These are phyloP conservation scores for Platichthys flesus DNA, from an alignment of 2,113 vertebrate genomes.

Conservation along the genomic window DNA sequence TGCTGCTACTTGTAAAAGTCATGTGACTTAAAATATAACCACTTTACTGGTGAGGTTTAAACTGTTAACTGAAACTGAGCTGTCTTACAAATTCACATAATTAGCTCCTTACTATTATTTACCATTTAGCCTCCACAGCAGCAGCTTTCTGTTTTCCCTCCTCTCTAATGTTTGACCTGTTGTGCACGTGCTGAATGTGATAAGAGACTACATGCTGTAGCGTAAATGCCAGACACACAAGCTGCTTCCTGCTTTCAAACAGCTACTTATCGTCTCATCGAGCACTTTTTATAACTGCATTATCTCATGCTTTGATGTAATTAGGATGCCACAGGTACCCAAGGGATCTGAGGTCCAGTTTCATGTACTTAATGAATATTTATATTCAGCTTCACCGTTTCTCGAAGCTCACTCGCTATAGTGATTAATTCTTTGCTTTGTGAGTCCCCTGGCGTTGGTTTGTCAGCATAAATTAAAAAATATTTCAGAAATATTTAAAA, in stretches of 20 bases:
- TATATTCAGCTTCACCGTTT: slow-evolving; percentile 45
- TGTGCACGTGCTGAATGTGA: slow-evolving; percentile 11
- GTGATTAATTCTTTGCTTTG: slow-evolving; percentile 40
- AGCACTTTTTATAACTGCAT: slow-evolving; percentile 38
- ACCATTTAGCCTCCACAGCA: slow-evolving; percentile 2
- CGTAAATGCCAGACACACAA: slow-evolving; percentile 13
- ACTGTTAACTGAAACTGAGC: background rate
- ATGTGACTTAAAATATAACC: too few relatives aligned
- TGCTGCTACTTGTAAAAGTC: too few relatives aligned
- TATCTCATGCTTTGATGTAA: slow-evolving; percentile 57
- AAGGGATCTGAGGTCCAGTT: slow-evolving; percentile 45
- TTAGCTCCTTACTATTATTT: background rate
- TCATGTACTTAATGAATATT: slow-evolving; percentile 61
- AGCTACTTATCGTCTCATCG: slow-evolving; percentile 40
- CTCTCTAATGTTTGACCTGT: slow-evolving; percentile 20
- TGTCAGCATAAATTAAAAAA: background rate
- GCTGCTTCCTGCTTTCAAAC: slow-evolving; percentile 23
- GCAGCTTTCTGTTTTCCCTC: background rate
- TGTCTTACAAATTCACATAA: background rate
- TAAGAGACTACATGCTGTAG: background rate
- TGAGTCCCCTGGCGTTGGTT: slow-evolving; percentile 13
- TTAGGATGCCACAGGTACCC: slow-evolving; percentile 52
- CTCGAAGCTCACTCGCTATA: slow-evolving; percentile 20
- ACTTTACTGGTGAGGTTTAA: too few relatives aligned
- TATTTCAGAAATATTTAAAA: slow-evolving; percentile 5